These are phyloP conservation scores for Halcyon badia DNA, from an alignment of 2,797 vertebrate genomes.

Conservation along the genomic window DNA sequence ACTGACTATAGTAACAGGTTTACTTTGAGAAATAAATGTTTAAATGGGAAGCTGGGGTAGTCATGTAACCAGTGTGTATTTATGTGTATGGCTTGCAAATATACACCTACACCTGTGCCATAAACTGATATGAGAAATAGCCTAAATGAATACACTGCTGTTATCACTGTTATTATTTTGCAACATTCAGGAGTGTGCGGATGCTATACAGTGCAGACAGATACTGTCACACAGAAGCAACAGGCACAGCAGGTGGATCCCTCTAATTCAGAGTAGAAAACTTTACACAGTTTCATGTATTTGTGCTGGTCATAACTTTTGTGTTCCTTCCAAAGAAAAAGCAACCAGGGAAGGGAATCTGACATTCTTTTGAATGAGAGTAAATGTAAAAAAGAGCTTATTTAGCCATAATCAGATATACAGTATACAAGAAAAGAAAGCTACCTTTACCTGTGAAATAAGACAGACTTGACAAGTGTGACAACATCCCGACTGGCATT, in stretches of 20 bases:
- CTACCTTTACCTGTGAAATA: conserved; percentile 93
- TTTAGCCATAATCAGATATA: not conserved
- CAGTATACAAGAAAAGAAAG: not conserved
- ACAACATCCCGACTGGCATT: conserved; percentile 98
- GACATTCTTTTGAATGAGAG: not conserved
- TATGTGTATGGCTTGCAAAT: not conserved
- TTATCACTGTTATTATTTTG: not conserved
- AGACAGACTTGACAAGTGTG: conserved; percentile 96
- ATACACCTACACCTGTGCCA: not conserved
- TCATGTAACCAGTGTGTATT: not conserved
- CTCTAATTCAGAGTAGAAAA: not conserved
- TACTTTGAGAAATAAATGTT: not conserved
- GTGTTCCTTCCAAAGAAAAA: not conserved
- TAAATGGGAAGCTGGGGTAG: not conserved
- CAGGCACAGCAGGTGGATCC: not conserved
- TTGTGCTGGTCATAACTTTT: not conserved
- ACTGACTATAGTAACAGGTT: not conserved
- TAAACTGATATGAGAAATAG: not conserved
- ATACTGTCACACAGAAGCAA: not conserved
- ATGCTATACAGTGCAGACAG: not conserved
- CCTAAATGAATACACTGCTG: not conserved
- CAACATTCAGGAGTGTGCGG: not conserved
- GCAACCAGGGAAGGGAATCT: not conserved
- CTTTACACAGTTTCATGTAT: not conserved
- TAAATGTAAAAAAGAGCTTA: not conserved